A percentile compares a stretch with the other conserved stretches of the same genome.
phyloP scores from a whole-genome alignment of 2,113 vertebrate genomes.

The Chunga burmeisteri region DNA sequence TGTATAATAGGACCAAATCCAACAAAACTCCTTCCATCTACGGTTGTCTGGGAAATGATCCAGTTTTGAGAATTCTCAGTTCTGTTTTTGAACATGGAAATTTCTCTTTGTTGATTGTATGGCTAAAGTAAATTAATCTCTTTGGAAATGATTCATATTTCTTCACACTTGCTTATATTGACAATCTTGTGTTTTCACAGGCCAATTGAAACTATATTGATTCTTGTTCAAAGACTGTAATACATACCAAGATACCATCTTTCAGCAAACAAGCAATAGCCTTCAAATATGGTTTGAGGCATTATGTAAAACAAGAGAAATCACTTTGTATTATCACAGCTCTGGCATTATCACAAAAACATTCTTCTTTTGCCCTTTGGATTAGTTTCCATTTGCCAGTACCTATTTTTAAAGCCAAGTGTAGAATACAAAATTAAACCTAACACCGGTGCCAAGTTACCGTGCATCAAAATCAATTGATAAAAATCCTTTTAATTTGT shows the following conservation, averaged over 20 bases:
- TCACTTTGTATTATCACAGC: neutral
- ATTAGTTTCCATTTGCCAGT: neutral
- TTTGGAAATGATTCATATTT: neutral
- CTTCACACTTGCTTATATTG: neutral
- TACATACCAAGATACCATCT: neutral
- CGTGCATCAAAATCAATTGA: neutral
- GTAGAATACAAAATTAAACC: neutral
- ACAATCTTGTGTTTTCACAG: neutral
- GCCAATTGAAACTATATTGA: neutral
- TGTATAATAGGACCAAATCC: neutral
- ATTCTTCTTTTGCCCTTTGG: neutral
- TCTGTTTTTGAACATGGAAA: neutral
- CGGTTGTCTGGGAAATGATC: neutral
- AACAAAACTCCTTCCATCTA: neutral
- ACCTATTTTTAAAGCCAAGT: neutral
- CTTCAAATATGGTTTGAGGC: neutral
- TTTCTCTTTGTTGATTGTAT: neutral
- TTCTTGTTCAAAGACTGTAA: neutral
- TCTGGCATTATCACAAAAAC: neutral
- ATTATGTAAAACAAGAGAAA: neutral
- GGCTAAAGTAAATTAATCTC: neutral
- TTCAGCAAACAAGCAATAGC: neutral
- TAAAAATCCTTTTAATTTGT: neutral
- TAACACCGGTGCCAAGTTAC: neutral
- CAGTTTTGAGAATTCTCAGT: neutral